Percentiles rank a stretch among this genome's conserved stretches.
phyloP scores from a whole-genome alignment of 2,797 vertebrate genomes.

The Spea hammondii region DNA sequence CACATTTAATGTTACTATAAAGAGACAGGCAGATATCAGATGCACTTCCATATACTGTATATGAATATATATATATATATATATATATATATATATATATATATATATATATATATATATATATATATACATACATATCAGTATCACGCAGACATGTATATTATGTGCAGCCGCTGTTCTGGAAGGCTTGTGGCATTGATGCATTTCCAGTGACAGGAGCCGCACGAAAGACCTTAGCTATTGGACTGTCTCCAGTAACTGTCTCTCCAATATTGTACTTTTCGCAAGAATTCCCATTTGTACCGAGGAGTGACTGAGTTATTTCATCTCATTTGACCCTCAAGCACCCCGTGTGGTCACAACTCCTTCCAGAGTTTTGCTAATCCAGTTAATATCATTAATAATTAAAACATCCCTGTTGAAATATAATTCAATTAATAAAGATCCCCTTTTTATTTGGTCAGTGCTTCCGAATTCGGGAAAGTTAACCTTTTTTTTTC shows the following conservation, averaged over 20 bases:
- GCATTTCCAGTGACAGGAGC: conserved; percentile 30
- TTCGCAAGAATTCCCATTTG: conserved; percentile 45
- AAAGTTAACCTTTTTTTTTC: conserved; percentile 13
- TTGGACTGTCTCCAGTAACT: conserved; percentile 45
- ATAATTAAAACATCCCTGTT: conserved; percentile 49
- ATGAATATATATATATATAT: too few species aligned
- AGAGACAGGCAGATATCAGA: too few species aligned
- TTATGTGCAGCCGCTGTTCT: conserved; percentile 1
- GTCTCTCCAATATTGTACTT: conserved; percentile 49
- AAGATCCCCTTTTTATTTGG: conserved; percentile 24
- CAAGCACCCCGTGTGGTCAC: conserved; percentile 20
- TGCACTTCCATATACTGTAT: too few species aligned
- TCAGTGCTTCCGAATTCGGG: neutral
- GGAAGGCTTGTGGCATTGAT: conserved; percentile 18
- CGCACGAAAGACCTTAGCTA: conserved; percentile 25
- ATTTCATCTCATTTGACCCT: conserved; percentile 40
- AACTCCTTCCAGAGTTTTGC: conserved; percentile 28
- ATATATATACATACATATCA: neutral
- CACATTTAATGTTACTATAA: too few species aligned
- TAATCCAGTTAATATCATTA: conserved; percentile 51
- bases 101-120: neutral
- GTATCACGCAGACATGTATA: neutral
- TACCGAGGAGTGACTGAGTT: conserved; percentile 35
- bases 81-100: neutral
- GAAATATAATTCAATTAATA: conserved; percentile 49